Evolutionary conservation across 2,113 vertebrate genomes (phyloP).

Genomic region (Pseudopodoces humilis): DNA sequence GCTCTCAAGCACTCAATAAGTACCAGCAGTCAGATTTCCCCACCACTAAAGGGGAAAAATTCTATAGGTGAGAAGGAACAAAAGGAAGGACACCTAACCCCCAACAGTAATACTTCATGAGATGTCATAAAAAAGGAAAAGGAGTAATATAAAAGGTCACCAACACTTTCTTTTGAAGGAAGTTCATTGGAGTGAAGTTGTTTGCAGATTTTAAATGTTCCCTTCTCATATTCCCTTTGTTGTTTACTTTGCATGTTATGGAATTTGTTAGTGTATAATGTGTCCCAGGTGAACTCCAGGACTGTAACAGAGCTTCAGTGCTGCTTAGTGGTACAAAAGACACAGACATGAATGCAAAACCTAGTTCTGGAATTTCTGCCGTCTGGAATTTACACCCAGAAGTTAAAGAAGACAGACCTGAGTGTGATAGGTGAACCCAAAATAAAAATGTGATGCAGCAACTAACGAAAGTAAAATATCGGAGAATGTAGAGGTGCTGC

Average conservation of each 20-base stretch:
- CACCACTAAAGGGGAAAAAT: no score
- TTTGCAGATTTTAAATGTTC: background rate
- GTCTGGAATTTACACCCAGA: background rate
- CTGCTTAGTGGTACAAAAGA: background rate
- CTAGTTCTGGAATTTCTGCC: background rate
- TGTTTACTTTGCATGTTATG: background rate
- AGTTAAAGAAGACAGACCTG: background rate
- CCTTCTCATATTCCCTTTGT: background rate
- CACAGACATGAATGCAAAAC: background rate
- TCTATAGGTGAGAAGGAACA: no score
- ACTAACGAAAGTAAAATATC: background rate
- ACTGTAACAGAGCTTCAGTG: background rate
- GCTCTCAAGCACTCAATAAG: no score
- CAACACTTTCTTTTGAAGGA: background rate
- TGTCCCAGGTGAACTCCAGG: background rate
- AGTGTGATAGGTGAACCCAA: background rate
- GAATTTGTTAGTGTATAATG: background rate
- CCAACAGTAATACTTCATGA: background rate
- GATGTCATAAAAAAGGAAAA: background rate
- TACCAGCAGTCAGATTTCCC: no score
- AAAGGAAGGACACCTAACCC: no score
- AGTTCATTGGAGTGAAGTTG: background rate
- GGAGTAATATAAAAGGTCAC: background rate
- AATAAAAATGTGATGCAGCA: background rate
- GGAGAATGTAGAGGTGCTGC: background rate